phyloP scores from a whole-genome alignment of 1,140 invertebrate species.

The Solenopsis fugax region DNA sequence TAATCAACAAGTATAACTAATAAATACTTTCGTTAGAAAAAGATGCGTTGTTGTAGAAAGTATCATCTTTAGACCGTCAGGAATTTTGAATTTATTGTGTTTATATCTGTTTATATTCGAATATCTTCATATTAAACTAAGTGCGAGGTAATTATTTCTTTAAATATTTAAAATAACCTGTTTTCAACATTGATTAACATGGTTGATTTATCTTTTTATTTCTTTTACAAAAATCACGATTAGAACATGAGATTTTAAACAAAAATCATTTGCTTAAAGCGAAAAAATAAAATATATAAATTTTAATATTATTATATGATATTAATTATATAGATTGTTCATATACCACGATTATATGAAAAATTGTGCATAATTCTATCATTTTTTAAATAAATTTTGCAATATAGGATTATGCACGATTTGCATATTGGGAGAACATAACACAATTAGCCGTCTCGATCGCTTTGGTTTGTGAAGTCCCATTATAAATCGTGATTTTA shows the following conservation, averaged over 20 bases:
- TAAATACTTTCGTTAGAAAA: not conserved
- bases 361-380: not conserved
- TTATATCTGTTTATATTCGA: not conserved
- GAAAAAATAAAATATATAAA: not conserved
- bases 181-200: too few species aligned
- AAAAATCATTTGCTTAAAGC: not conserved
- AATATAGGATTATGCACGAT: not conserved
- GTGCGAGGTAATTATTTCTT: too few species aligned
- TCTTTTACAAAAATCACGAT: not conserved
- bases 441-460: slow-evolving; percentile 1
- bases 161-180: too few species aligned
- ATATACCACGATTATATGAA: not conserved
- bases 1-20: not conserved
- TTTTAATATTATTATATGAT: not conserved
- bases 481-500: slow-evolving; percentile 23
- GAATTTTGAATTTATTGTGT: not conserved
- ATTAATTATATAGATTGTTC: not conserved
- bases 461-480: not conserved
- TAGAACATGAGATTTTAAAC: not conserved
- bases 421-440: not conserved
- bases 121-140: not conserved
- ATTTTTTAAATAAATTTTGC: not conserved
- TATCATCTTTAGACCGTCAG: not conserved
- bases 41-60: not conserved
- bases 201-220: not conserved